A percentile compares a stretch with the other conserved stretches of the same genome.
phyloP scores from a whole-genome alignment of 2,797 vertebrate genomes.

The Acanthurus lineatus region DNA sequence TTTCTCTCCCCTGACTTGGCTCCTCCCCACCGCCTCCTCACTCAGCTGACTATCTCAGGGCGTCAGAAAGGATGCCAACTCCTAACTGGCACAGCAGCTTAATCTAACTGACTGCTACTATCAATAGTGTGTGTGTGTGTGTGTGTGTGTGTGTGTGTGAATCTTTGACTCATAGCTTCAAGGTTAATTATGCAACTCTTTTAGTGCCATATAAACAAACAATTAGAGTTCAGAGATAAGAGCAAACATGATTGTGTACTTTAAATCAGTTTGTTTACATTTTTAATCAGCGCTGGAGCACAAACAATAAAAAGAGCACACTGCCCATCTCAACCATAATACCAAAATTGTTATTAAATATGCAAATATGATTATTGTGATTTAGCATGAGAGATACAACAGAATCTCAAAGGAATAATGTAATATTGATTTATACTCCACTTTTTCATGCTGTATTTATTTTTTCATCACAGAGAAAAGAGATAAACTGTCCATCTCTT shows the following conservation, averaged over 20 bases:
- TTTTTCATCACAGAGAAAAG: neutral
- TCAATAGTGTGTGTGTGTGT: slow-evolving; percentile 56
- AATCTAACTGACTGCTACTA: slow-evolving; percentile 72
- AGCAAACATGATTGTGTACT: too few species aligned
- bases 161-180: too few species aligned
- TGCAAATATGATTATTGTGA: neutral
- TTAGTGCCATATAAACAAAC: too few species aligned
- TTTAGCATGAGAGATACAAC: neutral
- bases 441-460: neutral
- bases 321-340: too few species aligned
- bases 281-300: too few species aligned
- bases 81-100: slow-evolving; percentile 44
- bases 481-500: neutral
- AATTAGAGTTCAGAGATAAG: too few species aligned
- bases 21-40: neutral
- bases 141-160: neutral
- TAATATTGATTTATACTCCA: neutral
- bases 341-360: too few species aligned
- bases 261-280: too few species aligned
- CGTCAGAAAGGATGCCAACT: slow-evolving; percentile 69
- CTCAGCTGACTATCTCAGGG: slow-evolving; percentile 63
- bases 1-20: neutral
- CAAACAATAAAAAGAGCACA: too few species aligned
- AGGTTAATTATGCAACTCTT: too few species aligned
- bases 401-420: neutral